phyloP scores from a whole-genome alignment of 2,113 vertebrate genomes.

The Monarcha castaneiventris region DNA sequence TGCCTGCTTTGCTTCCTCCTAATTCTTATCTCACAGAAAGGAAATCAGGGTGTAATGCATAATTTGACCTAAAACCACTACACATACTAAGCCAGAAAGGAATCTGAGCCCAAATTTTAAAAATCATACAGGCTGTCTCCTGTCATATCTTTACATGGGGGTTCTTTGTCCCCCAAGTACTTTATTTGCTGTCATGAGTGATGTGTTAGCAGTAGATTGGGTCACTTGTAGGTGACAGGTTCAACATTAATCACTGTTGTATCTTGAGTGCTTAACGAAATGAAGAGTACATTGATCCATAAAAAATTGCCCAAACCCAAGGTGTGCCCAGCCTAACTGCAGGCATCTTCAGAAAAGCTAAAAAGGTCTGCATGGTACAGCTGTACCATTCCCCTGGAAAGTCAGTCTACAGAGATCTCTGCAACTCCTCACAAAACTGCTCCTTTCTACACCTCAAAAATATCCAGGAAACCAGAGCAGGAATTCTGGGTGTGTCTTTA shows the following conservation, averaged over 20 bases:
- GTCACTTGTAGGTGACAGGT: not conserved
- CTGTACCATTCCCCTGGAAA: not conserved
- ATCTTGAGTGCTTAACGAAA: not conserved
- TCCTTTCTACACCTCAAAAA: not conserved
- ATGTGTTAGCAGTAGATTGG: not conserved
- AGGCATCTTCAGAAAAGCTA: not conserved
- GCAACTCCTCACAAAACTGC: not conserved
- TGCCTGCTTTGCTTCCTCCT: too few relatives aligned
- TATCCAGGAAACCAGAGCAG: not conserved
- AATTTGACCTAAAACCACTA: too few relatives aligned
- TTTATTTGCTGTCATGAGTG: not conserved
- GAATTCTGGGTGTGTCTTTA: not conserved
- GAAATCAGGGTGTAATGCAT: too few relatives aligned
- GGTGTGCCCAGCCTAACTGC: not conserved
- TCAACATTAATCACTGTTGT: not conserved
- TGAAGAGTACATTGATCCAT: not conserved
- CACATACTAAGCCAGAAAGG: not conserved
- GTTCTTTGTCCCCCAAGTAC: not conserved
- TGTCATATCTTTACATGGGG: not conserved
- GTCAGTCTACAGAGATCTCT: not conserved
- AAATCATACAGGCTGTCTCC: not conserved
- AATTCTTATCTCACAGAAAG: too few relatives aligned
- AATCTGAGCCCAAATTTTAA: not conserved
- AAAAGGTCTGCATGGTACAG: not conserved
- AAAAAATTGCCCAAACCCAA: not conserved